A percentile compares a stretch with the other conserved stretches of the same genome.
These are phyloP conservation scores for Bovichtus diacanthus DNA, from an alignment of 2,797 vertebrate genomes.

Conservation along the genomic window DNA sequence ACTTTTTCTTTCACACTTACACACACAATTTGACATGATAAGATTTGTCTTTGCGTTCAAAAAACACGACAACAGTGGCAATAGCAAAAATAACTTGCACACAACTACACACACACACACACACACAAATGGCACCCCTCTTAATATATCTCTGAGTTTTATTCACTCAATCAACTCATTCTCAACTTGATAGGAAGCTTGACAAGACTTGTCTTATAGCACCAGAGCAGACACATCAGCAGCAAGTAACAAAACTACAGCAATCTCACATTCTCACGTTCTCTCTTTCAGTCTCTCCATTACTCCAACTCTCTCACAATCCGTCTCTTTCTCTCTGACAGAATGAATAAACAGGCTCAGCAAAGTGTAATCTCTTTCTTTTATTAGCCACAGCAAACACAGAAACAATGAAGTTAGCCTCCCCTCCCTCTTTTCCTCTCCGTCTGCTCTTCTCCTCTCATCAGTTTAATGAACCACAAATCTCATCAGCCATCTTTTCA, in stretches of 20 bases:
- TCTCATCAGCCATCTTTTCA: constrained; percentile 78
- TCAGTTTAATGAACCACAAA: constrained; percentile 80
- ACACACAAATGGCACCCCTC: neutral
- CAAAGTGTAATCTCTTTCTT: constrained; percentile 76
- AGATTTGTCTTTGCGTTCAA: constrained; percentile 32
- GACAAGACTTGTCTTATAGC: constrained; percentile 41
- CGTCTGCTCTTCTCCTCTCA: constrained; percentile 66
- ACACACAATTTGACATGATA: constrained; percentile 27
- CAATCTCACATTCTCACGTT: constrained; percentile 50
- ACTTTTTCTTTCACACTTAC: constrained; percentile 28
- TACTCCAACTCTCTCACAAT: constrained; percentile 40
- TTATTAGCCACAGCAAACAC: constrained; percentile 81
- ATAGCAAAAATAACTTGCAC: neutral
- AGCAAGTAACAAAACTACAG: constrained; percentile 53
- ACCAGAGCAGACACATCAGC: constrained; percentile 51
- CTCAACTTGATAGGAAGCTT: constrained; percentile 50
- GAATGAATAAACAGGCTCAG: constrained; percentile 69
- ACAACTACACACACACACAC: neutral
- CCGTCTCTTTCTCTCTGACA: constrained; percentile 55
- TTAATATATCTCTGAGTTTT: neutral
- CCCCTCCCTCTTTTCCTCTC: constrained; percentile 3
- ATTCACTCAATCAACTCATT: constrained; percentile 47
- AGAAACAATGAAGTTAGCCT: constrained; percentile 75
- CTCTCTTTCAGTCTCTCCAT: constrained; percentile 39
- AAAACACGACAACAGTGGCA: constrained; percentile 2